These are phyloP conservation scores for Anhinga rufa DNA, from an alignment of 2,113 vertebrate species.

Conservation along the genomic window DNA sequence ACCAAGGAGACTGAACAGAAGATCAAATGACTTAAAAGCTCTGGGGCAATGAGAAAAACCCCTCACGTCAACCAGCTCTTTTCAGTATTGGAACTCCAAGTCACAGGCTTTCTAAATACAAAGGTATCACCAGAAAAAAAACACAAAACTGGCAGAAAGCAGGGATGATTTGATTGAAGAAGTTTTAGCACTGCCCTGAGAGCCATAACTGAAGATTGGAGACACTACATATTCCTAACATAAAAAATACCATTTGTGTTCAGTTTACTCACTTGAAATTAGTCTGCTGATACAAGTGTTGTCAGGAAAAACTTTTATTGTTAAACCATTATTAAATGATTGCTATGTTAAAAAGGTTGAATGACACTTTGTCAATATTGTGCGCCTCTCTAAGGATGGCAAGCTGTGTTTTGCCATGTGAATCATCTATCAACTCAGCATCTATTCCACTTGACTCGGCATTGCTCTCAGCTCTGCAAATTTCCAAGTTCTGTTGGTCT, in stretches of 20 bases:
- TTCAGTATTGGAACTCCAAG: neutral
- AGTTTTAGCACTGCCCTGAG: neutral
- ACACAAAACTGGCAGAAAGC: neutral
- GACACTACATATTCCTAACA: neutral
- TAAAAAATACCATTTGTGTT: neutral
- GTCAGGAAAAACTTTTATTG: neutral
- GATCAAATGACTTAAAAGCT: neutral
- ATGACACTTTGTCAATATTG: neutral
- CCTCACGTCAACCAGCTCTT: neutral
- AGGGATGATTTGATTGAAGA: neutral
- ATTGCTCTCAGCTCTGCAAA: neutral
- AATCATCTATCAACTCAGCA: neutral
- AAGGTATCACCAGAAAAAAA: neutral
- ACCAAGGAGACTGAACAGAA: slow-evolving; percentile 8
- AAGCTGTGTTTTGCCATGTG: neutral
- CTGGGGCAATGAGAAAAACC: neutral
- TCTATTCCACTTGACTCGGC: neutral
- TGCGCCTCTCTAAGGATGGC: neutral
- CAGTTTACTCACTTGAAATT: neutral
- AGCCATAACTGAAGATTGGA: neutral
- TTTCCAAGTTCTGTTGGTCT: neutral
- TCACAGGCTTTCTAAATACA: neutral
- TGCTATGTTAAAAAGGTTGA: neutral
- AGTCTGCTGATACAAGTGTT: neutral
- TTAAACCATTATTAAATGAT: neutral